Percentiles rank a stretch among this genome's conserved stretches.
These are phyloP conservation scores for Zosterops lateralis DNA, from an alignment of 2,113 vertebrate species.

Conservation along the genomic window DNA sequence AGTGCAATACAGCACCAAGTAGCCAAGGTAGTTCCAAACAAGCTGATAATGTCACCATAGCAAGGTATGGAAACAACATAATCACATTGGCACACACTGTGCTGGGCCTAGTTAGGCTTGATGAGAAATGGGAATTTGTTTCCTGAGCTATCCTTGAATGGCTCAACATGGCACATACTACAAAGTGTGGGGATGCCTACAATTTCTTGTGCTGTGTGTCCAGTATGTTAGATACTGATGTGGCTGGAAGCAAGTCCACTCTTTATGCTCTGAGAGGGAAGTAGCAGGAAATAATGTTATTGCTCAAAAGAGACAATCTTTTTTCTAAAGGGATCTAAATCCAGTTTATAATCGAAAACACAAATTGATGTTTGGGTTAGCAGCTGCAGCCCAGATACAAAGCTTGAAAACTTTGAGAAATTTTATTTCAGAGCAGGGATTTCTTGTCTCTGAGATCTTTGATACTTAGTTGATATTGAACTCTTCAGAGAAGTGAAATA, in stretches of 20 bases:
- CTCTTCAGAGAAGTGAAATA: neutral
- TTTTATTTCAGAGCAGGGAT: neutral
- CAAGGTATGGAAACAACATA: neutral
- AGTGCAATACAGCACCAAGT: neutral
- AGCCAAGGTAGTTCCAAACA: neutral
- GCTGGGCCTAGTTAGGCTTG: neutral
- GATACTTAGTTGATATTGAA: neutral
- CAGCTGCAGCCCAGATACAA: neutral
- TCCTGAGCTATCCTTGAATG: neutral
- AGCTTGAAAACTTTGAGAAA: neutral
- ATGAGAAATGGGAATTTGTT: neutral
- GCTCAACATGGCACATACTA: neutral
- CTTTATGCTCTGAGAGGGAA: neutral
- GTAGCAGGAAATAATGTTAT: neutral
- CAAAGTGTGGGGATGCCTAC: neutral
- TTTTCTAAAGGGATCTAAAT: neutral
- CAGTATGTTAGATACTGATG: neutral
- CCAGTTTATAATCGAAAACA: neutral
- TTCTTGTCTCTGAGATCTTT: neutral
- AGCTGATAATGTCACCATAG: neutral
- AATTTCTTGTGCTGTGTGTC: neutral
- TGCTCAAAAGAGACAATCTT: neutral
- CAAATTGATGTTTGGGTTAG: neutral
- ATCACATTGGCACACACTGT: neutral
- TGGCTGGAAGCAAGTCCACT: neutral